These are phyloP conservation scores for Idaea aversata DNA, from an alignment of 2,888 invertebrate genomes.

Conservation along the genomic window DNA sequence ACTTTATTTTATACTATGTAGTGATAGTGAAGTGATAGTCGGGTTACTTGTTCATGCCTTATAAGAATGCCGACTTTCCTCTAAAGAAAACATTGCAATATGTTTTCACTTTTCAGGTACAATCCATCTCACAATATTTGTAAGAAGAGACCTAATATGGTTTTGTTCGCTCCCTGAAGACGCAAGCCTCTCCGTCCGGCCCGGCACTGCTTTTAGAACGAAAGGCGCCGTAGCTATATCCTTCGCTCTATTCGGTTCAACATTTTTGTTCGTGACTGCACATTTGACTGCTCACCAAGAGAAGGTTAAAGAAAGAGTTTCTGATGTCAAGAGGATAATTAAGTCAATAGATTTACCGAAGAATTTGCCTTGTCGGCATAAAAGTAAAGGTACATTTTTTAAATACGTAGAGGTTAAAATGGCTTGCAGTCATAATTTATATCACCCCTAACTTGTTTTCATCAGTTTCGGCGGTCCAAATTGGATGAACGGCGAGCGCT, in stretches of 20 bases:
- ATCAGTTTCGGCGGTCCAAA: too few relatives aligned
- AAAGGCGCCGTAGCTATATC: conserved; percentile 97
- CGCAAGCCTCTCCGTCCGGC: conserved; percentile 91
- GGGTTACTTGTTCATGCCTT: too few relatives aligned
- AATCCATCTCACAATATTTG: conserved; percentile 92
- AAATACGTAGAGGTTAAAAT: too few relatives aligned
- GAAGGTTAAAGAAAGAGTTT: conserved; percentile 91
- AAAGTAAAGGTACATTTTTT: conserved; percentile 82
- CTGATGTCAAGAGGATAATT: conserved; percentile 91
- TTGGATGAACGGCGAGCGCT: too few relatives aligned
- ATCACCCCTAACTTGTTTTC: too few relatives aligned
- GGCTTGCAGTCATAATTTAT: too few relatives aligned
- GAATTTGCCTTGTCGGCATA: conserved; percentile 87
- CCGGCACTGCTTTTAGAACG: conserved; percentile 93
- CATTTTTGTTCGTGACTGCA: conserved; percentile 96
- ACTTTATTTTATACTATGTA: too few relatives aligned
- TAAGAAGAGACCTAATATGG: conserved; percentile 96
- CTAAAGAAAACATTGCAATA: neutral
- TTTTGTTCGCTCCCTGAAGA: conserved; percentile 96
- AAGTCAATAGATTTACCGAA: conserved; percentile 91
- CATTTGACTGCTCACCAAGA: conserved; percentile 97
- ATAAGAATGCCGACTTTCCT: too few relatives aligned
- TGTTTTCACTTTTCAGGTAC: conserved; percentile 81
- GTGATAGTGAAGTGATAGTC: too few relatives aligned
- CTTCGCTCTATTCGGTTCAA: conserved; percentile 96